Evolutionary conservation across 2,113 vertebrate species (phyloP).

Genomic region (Rhinoptilus africanus): DNA sequence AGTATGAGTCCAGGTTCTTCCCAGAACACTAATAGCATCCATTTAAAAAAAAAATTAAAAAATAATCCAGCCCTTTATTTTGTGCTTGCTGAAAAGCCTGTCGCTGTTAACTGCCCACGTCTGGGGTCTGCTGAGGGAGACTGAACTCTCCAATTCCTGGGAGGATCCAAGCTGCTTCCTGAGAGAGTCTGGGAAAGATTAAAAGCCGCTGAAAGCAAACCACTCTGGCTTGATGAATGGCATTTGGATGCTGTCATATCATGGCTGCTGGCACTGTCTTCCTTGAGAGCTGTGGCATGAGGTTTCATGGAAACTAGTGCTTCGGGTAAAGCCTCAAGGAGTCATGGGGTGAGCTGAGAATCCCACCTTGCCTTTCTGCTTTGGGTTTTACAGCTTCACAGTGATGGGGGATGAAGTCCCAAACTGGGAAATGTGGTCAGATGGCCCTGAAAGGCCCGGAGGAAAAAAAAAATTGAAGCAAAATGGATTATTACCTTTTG

Average conservation of each 20-base stretch:
- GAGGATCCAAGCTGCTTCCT: not conserved
- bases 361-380: not conserved
- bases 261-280: not conserved
- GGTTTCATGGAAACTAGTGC: not conserved
- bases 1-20: not conserved
- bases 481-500: not conserved
- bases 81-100: not conserved
- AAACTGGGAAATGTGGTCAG: not conserved
- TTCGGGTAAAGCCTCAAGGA: not conserved
- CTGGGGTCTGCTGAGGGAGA: not conserved
- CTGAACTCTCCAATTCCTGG: not conserved
- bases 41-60: not conserved
- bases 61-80: not conserved
- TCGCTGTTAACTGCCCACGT: not conserved
- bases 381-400: not conserved
- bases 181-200: not conserved
- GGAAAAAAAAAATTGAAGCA: not conserved
- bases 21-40: constrained; percentile 25
- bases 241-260: not conserved
- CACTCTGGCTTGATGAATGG: not conserved
- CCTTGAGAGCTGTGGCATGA: not conserved
- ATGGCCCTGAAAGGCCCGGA: not conserved
- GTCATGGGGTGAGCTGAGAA: not conserved
- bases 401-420: not conserved
- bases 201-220: not conserved